These are phyloP conservation scores for Drosophila melanosoma DNA, from an alignment of 2,888 invertebrate genomes.

Conservation along the genomic window DNA sequence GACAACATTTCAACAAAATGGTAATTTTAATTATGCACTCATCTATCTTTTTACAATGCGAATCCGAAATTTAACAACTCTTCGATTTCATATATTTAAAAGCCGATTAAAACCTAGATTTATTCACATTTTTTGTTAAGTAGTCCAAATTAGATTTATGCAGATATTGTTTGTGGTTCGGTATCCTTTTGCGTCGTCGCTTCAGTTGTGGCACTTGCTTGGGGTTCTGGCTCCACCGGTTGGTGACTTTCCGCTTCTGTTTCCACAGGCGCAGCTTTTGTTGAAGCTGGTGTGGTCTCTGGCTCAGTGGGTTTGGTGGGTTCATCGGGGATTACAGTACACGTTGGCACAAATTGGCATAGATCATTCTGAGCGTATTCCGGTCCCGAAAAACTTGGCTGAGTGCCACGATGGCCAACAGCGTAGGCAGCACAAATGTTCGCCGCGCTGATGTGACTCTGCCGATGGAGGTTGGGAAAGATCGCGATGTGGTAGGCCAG, in stretches of 20 bases:
- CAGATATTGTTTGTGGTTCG: neutral
- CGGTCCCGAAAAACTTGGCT: slow-evolving; percentile 52
- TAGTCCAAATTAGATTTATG: neutral
- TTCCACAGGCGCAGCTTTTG: neutral
- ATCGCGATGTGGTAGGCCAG: slow-evolving; percentile 91
- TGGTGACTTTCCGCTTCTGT: neutral
- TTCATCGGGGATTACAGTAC: slow-evolving; percentile 16
- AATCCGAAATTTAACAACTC: slow-evolving; percentile 1
- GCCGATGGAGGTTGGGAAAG: slow-evolving; percentile 87
- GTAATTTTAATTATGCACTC: slow-evolving; percentile 28
- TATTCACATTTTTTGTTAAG: neutral
- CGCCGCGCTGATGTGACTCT: slow-evolving; percentile 90
- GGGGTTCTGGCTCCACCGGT: neutral
- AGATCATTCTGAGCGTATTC: slow-evolving; percentile 13
- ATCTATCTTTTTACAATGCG: slow-evolving; percentile 7
- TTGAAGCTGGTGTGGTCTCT: neutral
- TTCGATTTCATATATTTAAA: neutral
- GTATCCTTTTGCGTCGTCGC: neutral
- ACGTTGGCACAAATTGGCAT: slow-evolving; percentile 31
- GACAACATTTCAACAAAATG: slow-evolving; percentile 37
- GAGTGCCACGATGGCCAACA: slow-evolving; percentile 86
- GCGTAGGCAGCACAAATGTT: slow-evolving; percentile 92
- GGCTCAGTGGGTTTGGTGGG: neutral
- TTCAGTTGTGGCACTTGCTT: neutral
- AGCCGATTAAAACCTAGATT: neutral